phyloP scores from a whole-genome alignment of 2,888 invertebrate species.

The Cartodere bifasciata region DNA sequence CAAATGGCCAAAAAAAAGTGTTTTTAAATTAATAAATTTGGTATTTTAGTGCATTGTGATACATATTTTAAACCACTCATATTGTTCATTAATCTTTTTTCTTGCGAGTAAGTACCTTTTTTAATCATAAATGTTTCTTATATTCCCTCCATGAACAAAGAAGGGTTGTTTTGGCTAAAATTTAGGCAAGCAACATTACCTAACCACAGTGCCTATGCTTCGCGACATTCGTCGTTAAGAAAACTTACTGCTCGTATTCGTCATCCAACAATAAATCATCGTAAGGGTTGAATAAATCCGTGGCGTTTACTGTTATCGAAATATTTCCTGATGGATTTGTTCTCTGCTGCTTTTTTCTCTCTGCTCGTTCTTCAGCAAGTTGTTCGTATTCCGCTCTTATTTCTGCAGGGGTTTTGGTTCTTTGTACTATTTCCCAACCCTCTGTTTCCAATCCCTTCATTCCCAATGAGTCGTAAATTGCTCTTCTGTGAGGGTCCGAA shows the following conservation, averaged over 20 bases:
- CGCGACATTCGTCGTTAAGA: too few relatives aligned
- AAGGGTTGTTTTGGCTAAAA: background rate
- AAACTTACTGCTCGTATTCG: conserved; percentile 30
- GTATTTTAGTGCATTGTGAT: too few relatives aligned
- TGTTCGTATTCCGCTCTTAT: conserved; percentile 95
- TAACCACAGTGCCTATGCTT: too few relatives aligned
- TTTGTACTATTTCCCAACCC: conserved; percentile 89
- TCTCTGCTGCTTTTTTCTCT: conserved; percentile 72
- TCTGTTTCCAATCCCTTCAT: conserved; percentile 84
- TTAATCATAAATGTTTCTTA: too few relatives aligned
- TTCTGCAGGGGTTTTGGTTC: conserved; percentile 87
- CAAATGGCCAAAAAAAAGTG: too few relatives aligned
- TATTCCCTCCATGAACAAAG: too few relatives aligned
- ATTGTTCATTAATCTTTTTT: too few relatives aligned
- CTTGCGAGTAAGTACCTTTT: too few relatives aligned
- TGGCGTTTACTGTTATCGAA: conserved; percentile 80
- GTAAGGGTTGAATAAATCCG: conserved; percentile 83
- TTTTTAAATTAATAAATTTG: too few relatives aligned
- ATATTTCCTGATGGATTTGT: conserved; percentile 87
- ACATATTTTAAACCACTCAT: too few relatives aligned
- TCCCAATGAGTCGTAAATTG: conserved; percentile 88
- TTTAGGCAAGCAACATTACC: too few relatives aligned
- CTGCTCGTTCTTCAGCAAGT: conserved; percentile 70
- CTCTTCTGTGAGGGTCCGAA: conserved; percentile 83
- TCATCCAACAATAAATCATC: conserved; percentile 42